These are phyloP conservation scores for Daboia siamensis DNA, from an alignment of 2,113 vertebrate species.

Conservation along the genomic window DNA sequence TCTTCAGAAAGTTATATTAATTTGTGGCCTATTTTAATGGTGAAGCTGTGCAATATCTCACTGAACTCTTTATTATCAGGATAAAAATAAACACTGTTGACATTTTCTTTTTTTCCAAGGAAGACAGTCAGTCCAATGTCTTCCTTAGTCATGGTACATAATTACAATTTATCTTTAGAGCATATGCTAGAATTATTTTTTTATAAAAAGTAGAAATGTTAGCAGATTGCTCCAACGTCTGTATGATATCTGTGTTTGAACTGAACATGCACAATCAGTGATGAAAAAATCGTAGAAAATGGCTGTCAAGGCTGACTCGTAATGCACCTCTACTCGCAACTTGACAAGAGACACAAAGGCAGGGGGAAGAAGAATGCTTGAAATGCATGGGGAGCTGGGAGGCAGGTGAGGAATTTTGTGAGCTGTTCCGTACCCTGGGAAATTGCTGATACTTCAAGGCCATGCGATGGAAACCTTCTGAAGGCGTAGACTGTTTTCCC, in stretches of 20 bases:
- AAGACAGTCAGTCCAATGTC: neutral
- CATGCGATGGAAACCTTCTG: neutral
- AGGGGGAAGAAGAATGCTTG: neutral
- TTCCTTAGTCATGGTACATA: neutral
- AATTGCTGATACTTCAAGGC: neutral
- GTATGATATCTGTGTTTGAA: neutral
- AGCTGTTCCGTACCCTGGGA: neutral
- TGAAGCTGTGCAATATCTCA: conserved; percentile 53
- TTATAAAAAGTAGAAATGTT: neutral
- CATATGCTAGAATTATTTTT: neutral
- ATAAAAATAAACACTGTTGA: conserved; percentile 58
- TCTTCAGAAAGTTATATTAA: neutral
- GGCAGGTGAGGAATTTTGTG: neutral
- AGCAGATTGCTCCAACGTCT: neutral
- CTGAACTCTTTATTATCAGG: conserved; percentile 53
- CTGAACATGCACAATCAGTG: neutral
- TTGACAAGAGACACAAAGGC: neutral
- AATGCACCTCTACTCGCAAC: neutral
- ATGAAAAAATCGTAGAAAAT: neutral
- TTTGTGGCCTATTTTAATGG: neutral
- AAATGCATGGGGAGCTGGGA: neutral
- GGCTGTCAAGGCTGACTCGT: neutral
- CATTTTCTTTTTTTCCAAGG: neutral
- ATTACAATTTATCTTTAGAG: neutral
- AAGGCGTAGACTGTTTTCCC: neutral